Evolutionary conservation across 1,140 invertebrate genomes (phyloP).

Genomic region (Ridgeia piscesae): DNA sequence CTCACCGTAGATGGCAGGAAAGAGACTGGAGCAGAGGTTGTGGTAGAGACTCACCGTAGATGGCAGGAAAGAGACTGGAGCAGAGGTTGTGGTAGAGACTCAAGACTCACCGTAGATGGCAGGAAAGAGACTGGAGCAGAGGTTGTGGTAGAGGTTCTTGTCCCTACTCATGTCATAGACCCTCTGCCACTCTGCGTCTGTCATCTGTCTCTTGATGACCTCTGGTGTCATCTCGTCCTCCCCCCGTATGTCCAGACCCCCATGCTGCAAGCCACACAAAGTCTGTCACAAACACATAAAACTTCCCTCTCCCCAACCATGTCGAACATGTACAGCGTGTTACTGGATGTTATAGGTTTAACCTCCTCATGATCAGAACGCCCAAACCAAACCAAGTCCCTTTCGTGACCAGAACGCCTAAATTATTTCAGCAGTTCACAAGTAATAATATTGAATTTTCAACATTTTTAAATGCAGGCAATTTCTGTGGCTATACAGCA

Average conservation of each 20-base stretch:
- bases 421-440: too few relatives aligned
- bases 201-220: slow-evolving; percentile 91
- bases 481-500: too few relatives aligned
- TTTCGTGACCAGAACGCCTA: too few relatives aligned
- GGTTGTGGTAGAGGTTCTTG: slow-evolving; percentile 86
- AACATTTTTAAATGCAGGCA: too few relatives aligned
- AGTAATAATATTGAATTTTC: too few relatives aligned
- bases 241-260: slow-evolving; percentile 53
- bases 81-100: slow-evolving; percentile 92
- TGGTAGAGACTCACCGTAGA: slow-evolving; percentile 72
- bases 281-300: background rate
- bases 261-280: slow-evolving; percentile 54
- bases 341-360: background rate
- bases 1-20: background rate
- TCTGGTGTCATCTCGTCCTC: slow-evolving; percentile 72
- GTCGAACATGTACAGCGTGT: background rate
- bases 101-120: slow-evolving; percentile 80
- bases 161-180: slow-evolving; percentile 97
- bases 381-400: too few relatives aligned
- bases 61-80: slow-evolving; percentile 90
- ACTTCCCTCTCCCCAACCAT: background rate
- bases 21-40: too few relatives aligned
- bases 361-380: too few relatives aligned
- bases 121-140: slow-evolving; percentile 92
- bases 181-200: slow-evolving; percentile 90